Percentiles rank a stretch among this genome's conserved stretches.
phyloP scores from a whole-genome alignment of 53 echinoderm and acorn worm genomes.

The Zoroaster sp. region DNA sequence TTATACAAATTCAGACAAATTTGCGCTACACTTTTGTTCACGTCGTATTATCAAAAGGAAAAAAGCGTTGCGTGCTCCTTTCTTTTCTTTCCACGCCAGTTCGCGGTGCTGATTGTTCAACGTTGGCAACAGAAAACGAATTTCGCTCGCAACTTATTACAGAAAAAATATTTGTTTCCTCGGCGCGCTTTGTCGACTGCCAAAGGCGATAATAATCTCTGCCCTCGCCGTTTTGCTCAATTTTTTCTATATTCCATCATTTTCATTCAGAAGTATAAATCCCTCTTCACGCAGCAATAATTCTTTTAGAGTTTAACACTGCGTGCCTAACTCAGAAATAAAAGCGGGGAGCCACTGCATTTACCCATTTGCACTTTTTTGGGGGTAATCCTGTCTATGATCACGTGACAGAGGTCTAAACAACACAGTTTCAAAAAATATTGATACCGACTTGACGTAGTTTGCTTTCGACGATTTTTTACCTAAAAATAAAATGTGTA shows the following conservation, averaged over 20 bases:
- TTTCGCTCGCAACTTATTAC: conserved; percentile 1
- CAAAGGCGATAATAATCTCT: conserved; percentile 33
- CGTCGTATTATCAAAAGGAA: neutral
- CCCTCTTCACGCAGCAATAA: neutral
- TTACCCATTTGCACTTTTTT: conserved; percentile 11
- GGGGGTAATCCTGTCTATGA: neutral
- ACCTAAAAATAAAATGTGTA: no score
- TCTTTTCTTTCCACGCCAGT: conserved; percentile 1
- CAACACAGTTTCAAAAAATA: neutral
- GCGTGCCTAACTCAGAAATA: conserved; percentile 14
- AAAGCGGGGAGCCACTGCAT: neutral
- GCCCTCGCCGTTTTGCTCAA: conserved; percentile 2
- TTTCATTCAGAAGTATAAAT: conserved; percentile 12
- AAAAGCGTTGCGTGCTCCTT: neutral
- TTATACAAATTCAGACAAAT: neutral
- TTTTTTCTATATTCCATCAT: conserved; percentile 8
- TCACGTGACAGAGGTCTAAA: neutral
- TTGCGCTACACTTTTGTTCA: neutral
- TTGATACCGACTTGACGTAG: neutral
- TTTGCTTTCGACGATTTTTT: no score
- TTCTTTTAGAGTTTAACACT: neutral
- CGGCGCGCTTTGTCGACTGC: neutral
- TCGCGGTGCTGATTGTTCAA: neutral
- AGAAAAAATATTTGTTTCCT: conserved; percentile 7
- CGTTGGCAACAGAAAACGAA: conserved; percentile 19